Percentiles rank a stretch among this genome's conserved stretches.
These are phyloP conservation scores for Lasioglossum malachurum DNA, from an alignment of 2,888 invertebrate genomes.

Conservation along the genomic window DNA sequence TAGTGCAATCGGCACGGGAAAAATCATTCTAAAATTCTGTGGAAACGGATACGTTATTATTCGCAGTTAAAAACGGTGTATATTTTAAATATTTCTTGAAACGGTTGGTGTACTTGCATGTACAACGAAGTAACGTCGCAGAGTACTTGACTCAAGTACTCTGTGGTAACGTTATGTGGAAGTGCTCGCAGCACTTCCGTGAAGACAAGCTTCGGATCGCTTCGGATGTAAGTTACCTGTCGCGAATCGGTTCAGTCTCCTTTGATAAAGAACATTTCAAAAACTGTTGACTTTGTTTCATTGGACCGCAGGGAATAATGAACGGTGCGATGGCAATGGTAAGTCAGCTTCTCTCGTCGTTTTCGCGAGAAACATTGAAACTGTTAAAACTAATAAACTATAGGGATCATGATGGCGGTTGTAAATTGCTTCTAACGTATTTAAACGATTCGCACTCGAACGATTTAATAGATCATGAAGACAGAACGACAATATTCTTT, in stretches of 20 bases:
- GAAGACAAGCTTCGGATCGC: slow-evolving; percentile 66
- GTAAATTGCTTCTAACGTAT: slow-evolving; percentile 46
- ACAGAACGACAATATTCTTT: background rate
- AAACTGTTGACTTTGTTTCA: slow-evolving; percentile 45
- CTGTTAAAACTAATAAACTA: slow-evolving; percentile 22
- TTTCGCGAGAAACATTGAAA: background rate
- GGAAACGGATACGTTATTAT: background rate
- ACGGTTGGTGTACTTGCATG: background rate
- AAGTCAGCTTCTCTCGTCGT: slow-evolving; percentile 54
- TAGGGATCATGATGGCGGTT: slow-evolving; percentile 67
- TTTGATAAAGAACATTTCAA: slow-evolving; percentile 34
- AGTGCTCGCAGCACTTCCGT: slow-evolving; percentile 68
- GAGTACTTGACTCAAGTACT: slow-evolving; percentile 13
- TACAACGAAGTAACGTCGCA: slow-evolving; percentile 6
- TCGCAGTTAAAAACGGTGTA: background rate
- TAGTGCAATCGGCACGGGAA: background rate
- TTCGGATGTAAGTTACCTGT: slow-evolving; percentile 60
- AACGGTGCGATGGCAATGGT: slow-evolving; percentile 83
- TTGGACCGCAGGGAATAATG: slow-evolving; percentile 73
- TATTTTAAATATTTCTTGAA: background rate
- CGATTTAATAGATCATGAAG: background rate
- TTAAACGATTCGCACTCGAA: slow-evolving; percentile 10
- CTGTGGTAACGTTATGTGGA: background rate
- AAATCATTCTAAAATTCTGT: background rate
- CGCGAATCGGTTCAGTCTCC: slow-evolving; percentile 34